These are phyloP conservation scores for Ophion ventricosus DNA, from an alignment of 2,888 invertebrate species.

Conservation along the genomic window DNA sequence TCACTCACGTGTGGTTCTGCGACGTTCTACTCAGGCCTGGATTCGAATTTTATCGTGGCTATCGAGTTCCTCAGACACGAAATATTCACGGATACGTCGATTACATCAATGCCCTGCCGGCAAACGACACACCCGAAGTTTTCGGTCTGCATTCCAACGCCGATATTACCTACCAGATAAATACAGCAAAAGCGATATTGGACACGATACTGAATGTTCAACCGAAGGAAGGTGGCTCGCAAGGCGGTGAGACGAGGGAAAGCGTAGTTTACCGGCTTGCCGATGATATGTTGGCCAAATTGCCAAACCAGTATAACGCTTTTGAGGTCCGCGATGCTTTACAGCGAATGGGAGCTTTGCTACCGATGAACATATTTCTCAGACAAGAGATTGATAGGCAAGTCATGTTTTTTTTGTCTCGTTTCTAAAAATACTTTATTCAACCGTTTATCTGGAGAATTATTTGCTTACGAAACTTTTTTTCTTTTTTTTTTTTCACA, in stretches of 20 bases:
- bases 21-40: slow-evolving; percentile 93
- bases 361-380: slow-evolving; percentile 98
- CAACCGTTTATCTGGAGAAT: background rate
- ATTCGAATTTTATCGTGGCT: slow-evolving; percentile 97
- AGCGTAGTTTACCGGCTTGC: slow-evolving; percentile 95
- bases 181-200: slow-evolving; percentile 96
- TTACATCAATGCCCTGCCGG: slow-evolving; percentile 93
- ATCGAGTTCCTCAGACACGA: slow-evolving; percentile 94
- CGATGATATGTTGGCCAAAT: slow-evolving; percentile 95
- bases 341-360: slow-evolving; percentile 94
- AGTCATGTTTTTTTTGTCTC: background rate
- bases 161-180: slow-evolving; percentile 98
- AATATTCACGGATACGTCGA: slow-evolving; percentile 92
- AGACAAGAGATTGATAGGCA: slow-evolving; percentile 87
- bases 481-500: too few species aligned
- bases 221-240: slow-evolving; percentile 96
- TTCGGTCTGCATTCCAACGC: slow-evolving; percentile 98
- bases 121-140: slow-evolving; percentile 96
- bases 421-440: background rate
- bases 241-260: slow-evolving; percentile 96
- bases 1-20: slow-evolving; percentile 98
- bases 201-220: slow-evolving; percentile 98
- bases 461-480: background rate
- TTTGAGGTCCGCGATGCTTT: slow-evolving; percentile 96
- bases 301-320: slow-evolving; percentile 93